Evolutionary conservation across 1,140 invertebrate genomes (phyloP), one percentile per base, ranked within the genome.

Genomic region (Elysia chlorotica): DNA sequence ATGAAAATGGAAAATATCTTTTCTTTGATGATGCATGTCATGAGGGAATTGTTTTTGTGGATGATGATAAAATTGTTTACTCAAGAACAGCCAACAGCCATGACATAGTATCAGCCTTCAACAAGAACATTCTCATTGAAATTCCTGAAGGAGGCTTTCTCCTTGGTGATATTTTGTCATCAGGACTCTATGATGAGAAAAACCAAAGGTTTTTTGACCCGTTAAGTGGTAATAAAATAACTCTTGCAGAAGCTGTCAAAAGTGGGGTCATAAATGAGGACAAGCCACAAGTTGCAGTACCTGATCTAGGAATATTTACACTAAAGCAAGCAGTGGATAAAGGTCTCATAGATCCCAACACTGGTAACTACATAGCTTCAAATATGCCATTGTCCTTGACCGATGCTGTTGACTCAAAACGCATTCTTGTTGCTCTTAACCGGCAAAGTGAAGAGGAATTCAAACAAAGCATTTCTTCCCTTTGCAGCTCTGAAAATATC

Each of bases 251-350:
- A 48, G 62, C 89, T 86, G 92, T 92, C 2, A 90, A 93, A 48
- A 90, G 90, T 73, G 93, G 93, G 31, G 91, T 96, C n/a, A 92
- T 97, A 77, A 94, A 96, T 86, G 90, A 93, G 76, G 88, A 92
- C 62, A 90, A 90, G 25, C 94, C 94, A 2, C 92, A 91, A 74
- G 95, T 96, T 81, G 91, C 90, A 76, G 89, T 90, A 59, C 91
- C 91, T 14, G 91, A 92, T 67, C 76, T 78, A 54, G 80, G 80
- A 38, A 74, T 77, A 19, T 78, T 81, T 57, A 76, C 76, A 23
- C 61, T 81, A 14, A 73, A 62, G 3, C 76, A 82, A 41, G 81
- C 89, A 86, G 92, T 92, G 6, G 91, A 94, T 35, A 90, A 90
- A 74, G 93, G 94, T 31, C 91, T 96, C 21, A 93, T 97, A 75